Base-by-base conservation (phyloP, 1,140 invertebrate genomes). In the Kradibia gibbosae region DNA sequence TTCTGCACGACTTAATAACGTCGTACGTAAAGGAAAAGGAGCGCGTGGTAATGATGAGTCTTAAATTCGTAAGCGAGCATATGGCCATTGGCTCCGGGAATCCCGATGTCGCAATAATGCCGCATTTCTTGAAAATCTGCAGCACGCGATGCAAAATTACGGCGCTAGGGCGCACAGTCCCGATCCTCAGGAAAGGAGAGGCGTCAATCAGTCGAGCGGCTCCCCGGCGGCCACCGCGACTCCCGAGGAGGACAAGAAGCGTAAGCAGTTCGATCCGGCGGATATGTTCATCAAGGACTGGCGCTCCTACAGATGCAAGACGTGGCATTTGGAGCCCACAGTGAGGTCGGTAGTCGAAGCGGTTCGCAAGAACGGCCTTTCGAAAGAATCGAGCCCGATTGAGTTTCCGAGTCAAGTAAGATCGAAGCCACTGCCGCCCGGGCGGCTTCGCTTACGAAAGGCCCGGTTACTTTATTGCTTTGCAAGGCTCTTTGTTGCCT, bases 301-400 rank as follows among this genome's bases (percentile, higher is more conserved):
- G 95, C 92, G 98, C 82, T 95, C 96, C 86, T 99, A 97, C 91
- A 94, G 96, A 85, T 99, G 98, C 90, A 96, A 98, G 91, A 98
- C 97, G 0, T 99, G 98, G 99, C 97, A 98, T 88, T 93, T 99
- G 45, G 98, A 99, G 91, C 99, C 98, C 7, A 99, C 98, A 73
- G 98, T 99, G 75, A 94, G 97, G 94, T 96, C 92, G 88, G 88
- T 81, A 83, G 57, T 67, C n/a, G n/a, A n/a, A n/a, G n/a, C n/a
- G n/a, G n/a, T n/a, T n/a, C n/a, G n/a, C n/a, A n/a, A n/a, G n/a
- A n/a, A n/a, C n/a, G n/a, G n/a, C n/a, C n/a, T n/a, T n/a, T n/a
- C n/a, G n/a, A n/a, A n/a, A n/a, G n/a, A n/a, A n/a, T n/a, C n/a
- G n/a, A n/a, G n/a, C n/a, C n/a, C n/a, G n/a, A n/a, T n/a, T n/a